Base-by-base conservation (phyloP, 2,113 vertebrate species). In the Python bivittatus region DNA sequence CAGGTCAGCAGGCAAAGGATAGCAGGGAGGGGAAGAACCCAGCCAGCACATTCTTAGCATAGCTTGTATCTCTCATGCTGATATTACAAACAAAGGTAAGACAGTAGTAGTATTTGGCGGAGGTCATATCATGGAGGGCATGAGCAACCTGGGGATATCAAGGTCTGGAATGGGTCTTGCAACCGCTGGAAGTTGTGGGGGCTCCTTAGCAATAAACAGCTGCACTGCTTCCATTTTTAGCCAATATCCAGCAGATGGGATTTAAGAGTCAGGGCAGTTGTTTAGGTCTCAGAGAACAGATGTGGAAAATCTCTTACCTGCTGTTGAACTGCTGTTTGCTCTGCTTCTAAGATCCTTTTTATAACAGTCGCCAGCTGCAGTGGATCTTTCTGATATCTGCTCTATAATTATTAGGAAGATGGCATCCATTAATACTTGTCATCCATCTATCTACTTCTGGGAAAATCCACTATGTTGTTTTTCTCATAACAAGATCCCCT, bases 291-390 rank as follows among this genome's bases (percentile, higher is more conserved):
- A 44, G 15, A 58, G 25, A 84, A 88, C 54, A 92, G 13, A 27
- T 4, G 1, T 0, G 58, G n/a, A 88, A 93, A 88, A 53, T 54
- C 92, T 94, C 96, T 57, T 97, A 98, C 98, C 98, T 97, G 95
- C 61, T 98, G 97, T 89, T 98, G 94, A 88, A 98, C 96, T 0
- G 96, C 97, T 0, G 96, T 97, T 89, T 97, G 98, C 93, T 98
- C 98, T 0, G 95, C 97, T 94, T 98, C 97, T 96, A 98, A 96
- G 93, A 98, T 38, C 4, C 95, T 93, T 93, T 92, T 97, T 79
- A 98, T 88, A 22, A 94, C 20, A 0, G 95, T 93, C 92, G 97
- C 97, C 92, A 98, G 94, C 13, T 97, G 95, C 96, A 98, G 92
- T 0, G 98, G 97, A 87, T 98, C 97, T 92, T 88, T 96, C 86